Percentiles rank a stretch among this genome's conserved stretches.
Conservation (phyloP, 1,140 invertebrate genomes). For the Diuraphis noxia region DNA sequence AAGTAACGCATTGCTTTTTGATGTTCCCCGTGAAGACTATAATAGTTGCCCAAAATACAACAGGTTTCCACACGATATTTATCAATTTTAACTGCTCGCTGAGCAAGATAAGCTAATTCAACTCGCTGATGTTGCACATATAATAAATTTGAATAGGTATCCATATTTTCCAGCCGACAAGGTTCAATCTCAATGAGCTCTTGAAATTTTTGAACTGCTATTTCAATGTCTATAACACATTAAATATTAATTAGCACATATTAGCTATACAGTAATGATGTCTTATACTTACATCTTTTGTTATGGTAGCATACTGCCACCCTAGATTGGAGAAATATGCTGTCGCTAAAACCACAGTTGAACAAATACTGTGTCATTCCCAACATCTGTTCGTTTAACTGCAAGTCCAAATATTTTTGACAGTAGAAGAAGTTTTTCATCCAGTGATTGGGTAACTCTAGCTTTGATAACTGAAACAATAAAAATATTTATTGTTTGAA, state of each 20-base stretch:
- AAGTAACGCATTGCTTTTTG: slow-evolving; percentile 97
- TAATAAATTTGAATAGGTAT: slow-evolving; percentile 94
- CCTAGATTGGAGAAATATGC: slow-evolving; percentile 88
- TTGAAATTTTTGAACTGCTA: slow-evolving; percentile 83
- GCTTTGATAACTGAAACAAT: slow-evolving; percentile 26
- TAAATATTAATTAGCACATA: slow-evolving; percentile 45
- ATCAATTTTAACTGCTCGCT: slow-evolving; percentile 90
- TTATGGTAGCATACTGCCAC: slow-evolving; percentile 92
- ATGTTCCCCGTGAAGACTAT: slow-evolving; percentile 93
- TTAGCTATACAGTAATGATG: background rate
- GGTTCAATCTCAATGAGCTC: slow-evolving; percentile 84
- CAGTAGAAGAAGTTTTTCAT: slow-evolving; percentile 92
- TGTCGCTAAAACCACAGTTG: slow-evolving; percentile 80
- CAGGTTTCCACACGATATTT: slow-evolving; percentile 98
- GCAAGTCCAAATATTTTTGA: slow-evolving; percentile 87
- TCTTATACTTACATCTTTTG: slow-evolving; percentile 71
- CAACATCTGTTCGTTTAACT: slow-evolving; percentile 87
- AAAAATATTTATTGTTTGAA: background rate
- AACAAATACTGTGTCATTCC: slow-evolving; percentile 78
- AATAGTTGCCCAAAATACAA: slow-evolving; percentile 98
- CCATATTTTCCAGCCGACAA: slow-evolving; percentile 91
- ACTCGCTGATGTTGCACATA: slow-evolving; percentile 92
- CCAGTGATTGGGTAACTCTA: slow-evolving; percentile 83
- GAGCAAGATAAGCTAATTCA: slow-evolving; percentile 90
- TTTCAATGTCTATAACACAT: slow-evolving; percentile 78